A percentile compares a stretch with the other conserved stretches of the same genome.
phyloP scores from a whole-genome alignment of 2,888 invertebrate species.

The Rhagonycha lutea region DNA sequence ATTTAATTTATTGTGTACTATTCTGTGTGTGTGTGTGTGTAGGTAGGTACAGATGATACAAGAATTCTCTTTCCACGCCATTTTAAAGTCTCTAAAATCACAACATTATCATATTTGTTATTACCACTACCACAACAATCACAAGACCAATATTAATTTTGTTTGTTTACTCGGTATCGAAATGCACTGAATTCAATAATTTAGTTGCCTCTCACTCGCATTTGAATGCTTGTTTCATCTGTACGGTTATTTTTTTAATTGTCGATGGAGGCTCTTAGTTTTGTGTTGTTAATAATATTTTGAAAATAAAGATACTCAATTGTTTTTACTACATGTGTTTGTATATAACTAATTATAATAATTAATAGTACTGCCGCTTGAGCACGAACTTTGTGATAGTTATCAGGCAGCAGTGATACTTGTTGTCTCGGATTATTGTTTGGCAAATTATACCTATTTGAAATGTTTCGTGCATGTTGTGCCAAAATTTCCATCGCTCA shows the following conservation, averaged over 20 bases:
- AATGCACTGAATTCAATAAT: not conserved
- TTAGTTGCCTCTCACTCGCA: no score
- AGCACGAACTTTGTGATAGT: conserved; percentile 49
- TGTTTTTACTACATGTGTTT: conserved; percentile 49
- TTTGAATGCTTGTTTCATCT: not conserved
- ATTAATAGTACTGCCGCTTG: conserved; percentile 33
- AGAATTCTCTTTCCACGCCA: not conserved
- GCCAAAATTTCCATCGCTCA: conserved; percentile 23
- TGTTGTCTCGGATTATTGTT: conserved; percentile 11
- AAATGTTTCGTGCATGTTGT: conserved; percentile 17
- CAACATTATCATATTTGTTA: not conserved
- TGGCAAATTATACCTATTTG: conserved; percentile 7
- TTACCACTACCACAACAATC: not conserved
- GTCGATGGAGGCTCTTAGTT: conserved; percentile 46
- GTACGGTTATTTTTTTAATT: not conserved
- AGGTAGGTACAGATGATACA: not conserved
- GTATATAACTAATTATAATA: conserved; percentile 35
- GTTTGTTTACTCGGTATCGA: not conserved
- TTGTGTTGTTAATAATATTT: conserved; percentile 48
- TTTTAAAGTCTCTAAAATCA: not conserved
- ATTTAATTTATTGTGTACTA: not conserved
- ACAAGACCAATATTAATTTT: not conserved
- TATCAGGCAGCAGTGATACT: conserved; percentile 41
- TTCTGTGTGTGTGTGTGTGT: not conserved
- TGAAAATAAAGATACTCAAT: conserved; percentile 47